A percentile compares a stretch with the other conserved stretches of the same genome.
Evolutionary conservation across 2,797 vertebrate species (phyloP).

Genomic region (Betta splendens): DNA sequence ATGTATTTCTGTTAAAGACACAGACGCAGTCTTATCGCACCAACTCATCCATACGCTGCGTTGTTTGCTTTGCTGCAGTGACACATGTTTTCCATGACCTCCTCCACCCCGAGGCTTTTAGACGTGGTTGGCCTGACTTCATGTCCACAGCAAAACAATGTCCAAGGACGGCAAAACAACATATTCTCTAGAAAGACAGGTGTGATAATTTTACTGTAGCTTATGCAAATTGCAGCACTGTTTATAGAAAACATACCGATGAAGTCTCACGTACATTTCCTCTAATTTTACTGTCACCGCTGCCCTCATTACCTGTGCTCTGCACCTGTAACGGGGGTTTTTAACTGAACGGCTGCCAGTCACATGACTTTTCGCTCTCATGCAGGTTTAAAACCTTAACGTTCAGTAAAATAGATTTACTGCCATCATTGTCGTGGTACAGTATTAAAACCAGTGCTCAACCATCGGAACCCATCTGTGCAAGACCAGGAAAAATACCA

Average conservation of each 20-base stretch:
- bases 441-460: too few relatives aligned
- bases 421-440: too few relatives aligned
- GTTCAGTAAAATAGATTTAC: too few relatives aligned
- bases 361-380: background rate
- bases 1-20: background rate
- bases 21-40: conserved; percentile 13
- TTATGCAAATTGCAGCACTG: background rate
- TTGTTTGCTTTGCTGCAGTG: conserved; percentile 39
- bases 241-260: background rate
- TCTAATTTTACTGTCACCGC: too few relatives aligned
- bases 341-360: background rate
- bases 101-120: conserved; percentile 15
- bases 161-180: background rate
- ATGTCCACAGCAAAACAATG: conserved; percentile 34
- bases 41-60: conserved; percentile 13
- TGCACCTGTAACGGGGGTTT: background rate
- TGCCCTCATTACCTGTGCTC: background rate
- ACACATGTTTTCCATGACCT: conserved; percentile 65
- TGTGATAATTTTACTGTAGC: too few relatives aligned
- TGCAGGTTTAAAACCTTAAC: too few relatives aligned
- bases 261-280: too few relatives aligned
- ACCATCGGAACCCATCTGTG: too few relatives aligned
- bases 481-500: too few relatives aligned
- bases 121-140: conserved; percentile 37
- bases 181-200: background rate